Percentiles rank a stretch among this genome's conserved stretches.
Conservation (phyloP, 2,797 vertebrate species). For the Tenualosa thibaudeaui region DNA sequence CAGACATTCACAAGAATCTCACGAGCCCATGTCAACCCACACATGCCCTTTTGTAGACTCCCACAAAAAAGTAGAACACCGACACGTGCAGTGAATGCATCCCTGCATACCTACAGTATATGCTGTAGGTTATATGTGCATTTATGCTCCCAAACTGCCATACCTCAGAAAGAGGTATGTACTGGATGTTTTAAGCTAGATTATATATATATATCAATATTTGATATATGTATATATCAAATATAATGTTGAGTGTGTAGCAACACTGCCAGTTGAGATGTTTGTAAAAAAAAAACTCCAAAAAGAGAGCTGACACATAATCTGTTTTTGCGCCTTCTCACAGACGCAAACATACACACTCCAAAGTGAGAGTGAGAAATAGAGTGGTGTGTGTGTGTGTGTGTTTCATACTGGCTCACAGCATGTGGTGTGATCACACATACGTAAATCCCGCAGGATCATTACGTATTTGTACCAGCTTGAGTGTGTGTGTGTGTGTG, state of each 20-base stretch:
- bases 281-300: background rate
- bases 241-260: background rate
- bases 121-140: background rate
- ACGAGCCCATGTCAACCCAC: background rate
- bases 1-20: background rate
- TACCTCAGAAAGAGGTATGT: background rate
- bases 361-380: background rate
- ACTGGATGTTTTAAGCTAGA: background rate
- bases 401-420: conserved; percentile 9
- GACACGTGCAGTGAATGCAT: background rate
- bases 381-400: background rate
- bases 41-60: background rate
- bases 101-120: background rate
- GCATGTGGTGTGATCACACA: conserved; percentile 3
- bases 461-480: background rate
- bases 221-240: too few relatives aligned
- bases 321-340: conserved; percentile 23
- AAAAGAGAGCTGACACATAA: conserved; percentile 12
- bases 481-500: background rate
- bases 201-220: too few relatives aligned
- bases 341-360: background rate
- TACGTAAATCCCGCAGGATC: conserved; percentile 1
- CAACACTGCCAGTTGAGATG: background rate
- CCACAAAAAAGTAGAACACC: background rate
- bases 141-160: background rate